Percentiles rank a stretch among this genome's conserved stretches.
phyloP scores from a whole-genome alignment of 2,888 invertebrate genomes.

The Calliphora vomitoria region DNA sequence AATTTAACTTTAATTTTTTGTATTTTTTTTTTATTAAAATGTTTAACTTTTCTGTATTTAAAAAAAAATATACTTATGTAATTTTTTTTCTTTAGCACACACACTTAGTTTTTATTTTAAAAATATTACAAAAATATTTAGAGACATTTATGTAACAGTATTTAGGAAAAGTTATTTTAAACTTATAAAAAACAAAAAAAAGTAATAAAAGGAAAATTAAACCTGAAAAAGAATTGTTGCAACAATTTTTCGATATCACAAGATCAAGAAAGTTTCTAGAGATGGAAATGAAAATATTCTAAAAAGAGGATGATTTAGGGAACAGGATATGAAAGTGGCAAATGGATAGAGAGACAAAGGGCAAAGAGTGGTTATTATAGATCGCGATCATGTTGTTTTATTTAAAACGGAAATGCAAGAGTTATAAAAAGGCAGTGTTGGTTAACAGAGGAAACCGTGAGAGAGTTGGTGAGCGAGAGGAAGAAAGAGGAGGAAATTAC shows the following conservation, averaged over 20 bases:
- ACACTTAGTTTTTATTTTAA: conserved; percentile 49
- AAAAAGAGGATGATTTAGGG: conserved; percentile 50
- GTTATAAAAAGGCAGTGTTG: conserved; percentile 59
- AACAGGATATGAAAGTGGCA: conserved; percentile 47
- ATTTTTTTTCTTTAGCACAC: conserved; percentile 67
- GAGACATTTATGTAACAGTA: conserved; percentile 57
- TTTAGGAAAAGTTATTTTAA: conserved; percentile 71
- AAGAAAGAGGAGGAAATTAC: conserved; percentile 13
- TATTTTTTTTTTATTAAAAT: conserved; percentile 56
- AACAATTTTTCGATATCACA: conserved; percentile 78
- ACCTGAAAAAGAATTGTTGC: conserved; percentile 76
- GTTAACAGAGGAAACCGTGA: conserved; percentile 5
- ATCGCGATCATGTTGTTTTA: conserved; percentile 64
- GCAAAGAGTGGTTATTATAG: conserved; percentile 13
- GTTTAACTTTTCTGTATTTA: conserved; percentile 54
- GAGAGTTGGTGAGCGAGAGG: conserved; percentile 9
- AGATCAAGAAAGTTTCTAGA: conserved; percentile 76
- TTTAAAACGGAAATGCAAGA: conserved; percentile 57
- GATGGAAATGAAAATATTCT: conserved; percentile 59
- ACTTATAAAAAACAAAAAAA: conserved; percentile 69
- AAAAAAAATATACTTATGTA: conserved; percentile 38
- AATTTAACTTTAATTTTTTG: conserved; percentile 27
- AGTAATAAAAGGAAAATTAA: conserved; percentile 73
- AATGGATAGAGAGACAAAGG: conserved; percentile 18
- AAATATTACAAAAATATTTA: conserved; percentile 57